These are phyloP conservation scores for Romanogobio albipinnatus DNA, from an alignment of 2,113 vertebrate genomes.

Conservation along the genomic window DNA sequence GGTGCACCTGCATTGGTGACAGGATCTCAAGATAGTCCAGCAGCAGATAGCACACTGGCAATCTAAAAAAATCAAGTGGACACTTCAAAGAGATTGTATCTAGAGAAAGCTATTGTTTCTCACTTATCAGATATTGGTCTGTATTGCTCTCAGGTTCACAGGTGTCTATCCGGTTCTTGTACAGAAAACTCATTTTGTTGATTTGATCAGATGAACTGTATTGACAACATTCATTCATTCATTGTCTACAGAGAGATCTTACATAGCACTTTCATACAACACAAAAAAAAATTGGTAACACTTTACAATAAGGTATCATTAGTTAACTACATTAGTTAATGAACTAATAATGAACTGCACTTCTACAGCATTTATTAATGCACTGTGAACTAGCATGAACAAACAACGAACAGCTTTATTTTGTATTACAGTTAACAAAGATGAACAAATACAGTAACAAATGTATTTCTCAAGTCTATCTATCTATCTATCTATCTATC, in stretches of 20 bases:
- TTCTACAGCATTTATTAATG: no score
- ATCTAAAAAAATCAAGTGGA: conserved; percentile 45
- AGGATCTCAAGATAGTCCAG: conserved; percentile 21
- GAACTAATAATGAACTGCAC: no score
- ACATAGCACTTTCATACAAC: neutral
- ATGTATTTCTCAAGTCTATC: no score
- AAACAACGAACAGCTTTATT: no score
- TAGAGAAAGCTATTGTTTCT: conserved; percentile 32
- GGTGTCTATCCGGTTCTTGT: neutral
- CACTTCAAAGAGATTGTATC: conserved; percentile 42
- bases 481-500: no score
- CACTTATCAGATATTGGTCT: conserved; percentile 44
- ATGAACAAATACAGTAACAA: no score
- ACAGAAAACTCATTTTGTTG: conserved; percentile 41
- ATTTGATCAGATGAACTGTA: conserved; percentile 39
- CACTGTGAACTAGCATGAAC: no score
- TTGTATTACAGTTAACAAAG: no score
- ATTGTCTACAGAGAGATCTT: neutral
- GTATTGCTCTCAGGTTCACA: conserved; percentile 27
- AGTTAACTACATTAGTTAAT: no score
- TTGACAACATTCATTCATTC: neutral
- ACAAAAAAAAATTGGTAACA: no score
- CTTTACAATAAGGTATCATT: no score
- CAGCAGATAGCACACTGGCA: conserved; percentile 16
- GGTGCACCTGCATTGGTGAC: neutral